Conservation (phyloP, 2,888 invertebrate species). For the Thymelicus acteon region DNA sequence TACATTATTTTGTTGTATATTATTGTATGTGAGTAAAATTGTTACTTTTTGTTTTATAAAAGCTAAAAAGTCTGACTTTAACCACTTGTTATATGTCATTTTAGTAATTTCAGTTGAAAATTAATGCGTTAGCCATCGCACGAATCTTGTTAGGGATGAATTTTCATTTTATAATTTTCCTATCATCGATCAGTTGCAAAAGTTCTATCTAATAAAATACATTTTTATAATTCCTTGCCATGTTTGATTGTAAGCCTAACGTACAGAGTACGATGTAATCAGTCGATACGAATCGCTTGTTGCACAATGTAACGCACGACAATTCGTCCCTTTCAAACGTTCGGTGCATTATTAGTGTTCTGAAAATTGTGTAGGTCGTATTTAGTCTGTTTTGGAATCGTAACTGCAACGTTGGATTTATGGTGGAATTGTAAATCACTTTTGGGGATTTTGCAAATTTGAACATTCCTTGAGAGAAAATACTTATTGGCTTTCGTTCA, state of each 20-base stretch:
- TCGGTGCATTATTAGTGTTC: conserved; percentile 46
- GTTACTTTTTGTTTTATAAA: conserved; percentile 78
- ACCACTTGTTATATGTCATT: conserved; percentile 77
- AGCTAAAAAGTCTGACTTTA: conserved; percentile 83
- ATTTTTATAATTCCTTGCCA: conserved; percentile 1
- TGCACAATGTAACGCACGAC: background rate
- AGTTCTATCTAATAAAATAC: background rate
- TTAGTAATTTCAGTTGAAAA: conserved; percentile 68
- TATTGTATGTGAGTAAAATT: conserved; percentile 80
- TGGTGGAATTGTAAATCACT: conserved; percentile 59
- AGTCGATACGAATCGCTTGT: background rate
- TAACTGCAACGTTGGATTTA: conserved; percentile 65
- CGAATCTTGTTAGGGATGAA: conserved; percentile 29
- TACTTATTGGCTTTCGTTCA: conserved; percentile 62
- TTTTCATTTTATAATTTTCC: conserved; percentile 16
- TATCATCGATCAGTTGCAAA: background rate
- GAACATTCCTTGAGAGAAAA: conserved; percentile 78
- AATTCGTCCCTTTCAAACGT: conserved; percentile 30
- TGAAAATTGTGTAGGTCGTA: conserved; percentile 71
- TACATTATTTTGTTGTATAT: conserved; percentile 81
- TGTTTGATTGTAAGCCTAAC: background rate
- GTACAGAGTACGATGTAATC: background rate
- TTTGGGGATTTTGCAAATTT: conserved; percentile 71
- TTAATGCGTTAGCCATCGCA: conserved; percentile 25
- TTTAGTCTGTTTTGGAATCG: conserved; percentile 67